Base-by-base conservation (phyloP, 2,113 vertebrate species). In the Zosterops pallidus region DNA sequence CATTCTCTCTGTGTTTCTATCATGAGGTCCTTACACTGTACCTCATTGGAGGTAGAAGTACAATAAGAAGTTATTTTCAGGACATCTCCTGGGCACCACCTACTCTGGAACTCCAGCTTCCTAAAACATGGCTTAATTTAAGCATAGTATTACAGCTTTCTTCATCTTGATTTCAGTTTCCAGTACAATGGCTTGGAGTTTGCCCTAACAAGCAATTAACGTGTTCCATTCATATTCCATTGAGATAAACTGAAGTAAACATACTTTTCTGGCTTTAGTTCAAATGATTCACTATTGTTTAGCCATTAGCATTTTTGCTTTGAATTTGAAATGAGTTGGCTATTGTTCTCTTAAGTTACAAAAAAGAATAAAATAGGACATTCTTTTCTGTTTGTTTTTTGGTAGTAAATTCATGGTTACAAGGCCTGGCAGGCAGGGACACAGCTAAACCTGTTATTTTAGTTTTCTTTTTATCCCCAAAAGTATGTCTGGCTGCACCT, bases 281-380 rank as follows among this genome's bases (percentile, higher is more conserved):
- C 56, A 14, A 17, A 56, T 65, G 29, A 44, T 37, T 35, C 26
- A 63, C 35, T 77, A 1, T 71, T 85, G 63, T 68, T 86, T 86
- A 70, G 5, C 60, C 11, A 55, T 93, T 94, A 85, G 17, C 29
- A 56, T 74, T 91, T 95, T 94, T 90, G 41, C 74, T 94, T 91
- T 78, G 55, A 82, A 33, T 46, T 85, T 94, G 78, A 55, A 75
- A 91, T 65, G 33, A 93, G 44, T 37, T 69, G 55, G 68, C 50
- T 60, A n/a, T 42, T 65, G 20, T 86, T 95, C 60, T 59, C n/a
- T 67, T 56, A 79, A 55, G 39, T 68, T 24, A 87, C 60, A 20
- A 49, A 80, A 24, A 84, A 56, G 17, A 26, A 65, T 42, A 17
- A 52, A 55, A n/a, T 9, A 50, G 8, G 12, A 24, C 9, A 46